These are phyloP conservation scores for Lysandra coridon DNA, from an alignment of 2,888 invertebrate species.

Conservation along the genomic window DNA sequence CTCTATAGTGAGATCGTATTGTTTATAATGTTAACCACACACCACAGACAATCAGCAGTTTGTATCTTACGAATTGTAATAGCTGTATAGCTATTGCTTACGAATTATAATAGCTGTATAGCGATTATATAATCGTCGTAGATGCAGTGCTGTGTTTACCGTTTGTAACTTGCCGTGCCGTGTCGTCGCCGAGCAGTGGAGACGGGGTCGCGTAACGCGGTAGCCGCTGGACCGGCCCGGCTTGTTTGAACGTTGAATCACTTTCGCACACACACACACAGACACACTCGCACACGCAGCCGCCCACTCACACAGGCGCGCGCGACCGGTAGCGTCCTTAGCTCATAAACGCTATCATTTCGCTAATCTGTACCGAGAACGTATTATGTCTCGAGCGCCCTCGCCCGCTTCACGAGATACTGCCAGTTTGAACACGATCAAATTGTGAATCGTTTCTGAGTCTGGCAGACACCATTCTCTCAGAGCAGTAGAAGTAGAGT, in stretches of 20 bases:
- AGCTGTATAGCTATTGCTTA: no score
- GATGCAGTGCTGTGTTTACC: not conserved
- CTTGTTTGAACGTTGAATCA: constrained; percentile 40
- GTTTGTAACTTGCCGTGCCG: constrained; percentile 7
- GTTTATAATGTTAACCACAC: no score
- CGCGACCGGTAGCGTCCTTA: constrained; percentile 28
- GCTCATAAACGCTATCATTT: constrained; percentile 26
- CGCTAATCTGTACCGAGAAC: constrained; percentile 23
- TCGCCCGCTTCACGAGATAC: not conserved
- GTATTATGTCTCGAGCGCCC: not conserved
- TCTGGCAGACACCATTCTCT: not conserved
- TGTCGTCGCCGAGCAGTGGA: constrained; percentile 34
- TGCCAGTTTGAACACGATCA: not conserved
- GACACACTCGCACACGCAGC: constrained; percentile 8
- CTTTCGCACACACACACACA: constrained; percentile 35
- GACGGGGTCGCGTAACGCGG: constrained; percentile 55
- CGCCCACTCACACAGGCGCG: constrained; percentile 12
- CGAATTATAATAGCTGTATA: no score
- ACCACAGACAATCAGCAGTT: no score
- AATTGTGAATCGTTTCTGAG: not conserved
- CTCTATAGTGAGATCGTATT: no score
- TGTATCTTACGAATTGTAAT: no score
- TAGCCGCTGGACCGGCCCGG: constrained; percentile 58
- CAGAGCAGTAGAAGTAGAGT: no score
- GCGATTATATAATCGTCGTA: not conserved